phyloP scores from a whole-genome alignment of 2,113 vertebrate species.

The Notarius quadriscutis region DNA sequence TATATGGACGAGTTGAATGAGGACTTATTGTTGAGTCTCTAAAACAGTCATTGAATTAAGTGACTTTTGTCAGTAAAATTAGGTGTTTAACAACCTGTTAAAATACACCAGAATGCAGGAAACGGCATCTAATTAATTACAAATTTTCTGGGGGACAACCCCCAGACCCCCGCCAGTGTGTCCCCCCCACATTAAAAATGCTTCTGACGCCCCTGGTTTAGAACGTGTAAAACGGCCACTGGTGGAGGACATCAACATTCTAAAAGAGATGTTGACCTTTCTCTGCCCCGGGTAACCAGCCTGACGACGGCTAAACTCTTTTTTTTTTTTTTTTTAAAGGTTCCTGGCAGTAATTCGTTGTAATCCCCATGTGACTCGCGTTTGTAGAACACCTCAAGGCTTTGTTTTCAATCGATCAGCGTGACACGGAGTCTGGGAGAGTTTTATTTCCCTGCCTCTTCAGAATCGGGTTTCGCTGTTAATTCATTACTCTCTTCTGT shows the following conservation, averaged over 20 bases:
- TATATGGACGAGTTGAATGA: too few species aligned
- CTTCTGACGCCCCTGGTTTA: neutral
- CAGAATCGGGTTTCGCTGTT: neutral
- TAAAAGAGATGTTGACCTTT: conserved; percentile 12
- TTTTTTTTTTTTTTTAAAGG: neutral
- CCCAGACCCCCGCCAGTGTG: too few species aligned
- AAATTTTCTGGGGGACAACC: too few species aligned
- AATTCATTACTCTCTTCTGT: neutral
- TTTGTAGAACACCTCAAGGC: conserved; percentile 26
- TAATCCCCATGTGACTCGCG: conserved; percentile 16
- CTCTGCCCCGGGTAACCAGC: conserved; percentile 13
- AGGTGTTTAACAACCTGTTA: too few species aligned
- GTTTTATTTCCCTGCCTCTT: conserved; percentile 5
- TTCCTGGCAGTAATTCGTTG: conserved; percentile 27
- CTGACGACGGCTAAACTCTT: neutral
- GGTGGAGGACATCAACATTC: conserved; percentile 6
- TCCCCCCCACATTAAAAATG: too few species aligned
- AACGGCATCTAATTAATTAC: too few species aligned
- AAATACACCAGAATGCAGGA: too few species aligned
- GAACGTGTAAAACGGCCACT: neutral
- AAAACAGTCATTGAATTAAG: too few species aligned
- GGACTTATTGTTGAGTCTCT: too few species aligned
- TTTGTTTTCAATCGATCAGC: conserved; percentile 23
- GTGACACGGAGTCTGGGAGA: neutral
- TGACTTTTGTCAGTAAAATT: too few species aligned